Conservation (phyloP, 2,888 invertebrate genomes). For the Shargacucullia verbasci region DNA sequence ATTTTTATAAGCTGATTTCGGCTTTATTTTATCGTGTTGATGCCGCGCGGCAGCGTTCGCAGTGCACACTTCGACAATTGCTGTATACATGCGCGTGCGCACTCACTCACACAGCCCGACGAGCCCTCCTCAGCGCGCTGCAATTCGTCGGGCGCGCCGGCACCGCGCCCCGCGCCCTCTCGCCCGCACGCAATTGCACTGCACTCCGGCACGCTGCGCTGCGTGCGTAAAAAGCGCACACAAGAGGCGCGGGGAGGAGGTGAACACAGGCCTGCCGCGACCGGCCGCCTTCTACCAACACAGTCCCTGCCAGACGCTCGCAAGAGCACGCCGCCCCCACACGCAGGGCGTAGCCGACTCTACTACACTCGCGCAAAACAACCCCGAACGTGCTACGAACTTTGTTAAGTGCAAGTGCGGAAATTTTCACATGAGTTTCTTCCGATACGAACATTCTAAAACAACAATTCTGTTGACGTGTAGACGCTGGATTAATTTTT, state of each 20-base stretch:
- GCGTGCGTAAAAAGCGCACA: conserved; percentile 89
- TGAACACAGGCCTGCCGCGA: conserved; percentile 66
- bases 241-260: conserved; percentile 80
- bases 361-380: conserved; percentile 74
- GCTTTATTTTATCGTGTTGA: conserved; percentile 79
- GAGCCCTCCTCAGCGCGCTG: conserved; percentile 85
- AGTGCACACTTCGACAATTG: conserved; percentile 61
- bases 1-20: conserved; percentile 83
- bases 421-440: conserved; percentile 68
- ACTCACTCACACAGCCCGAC: conserved; percentile 79
- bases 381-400: conserved; percentile 79
- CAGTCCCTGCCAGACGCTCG: conserved; percentile 86
- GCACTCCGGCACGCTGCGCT: conserved; percentile 82
- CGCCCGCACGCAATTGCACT: conserved; percentile 88
- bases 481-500: conserved; percentile 63
- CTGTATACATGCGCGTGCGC: conserved; percentile 71
- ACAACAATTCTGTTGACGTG: conserved; percentile 52
- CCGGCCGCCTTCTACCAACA: conserved; percentile 71
- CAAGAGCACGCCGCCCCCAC: conserved; percentile 86
- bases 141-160: conserved; percentile 84
- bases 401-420: conserved; percentile 80
- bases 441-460: conserved; percentile 56
- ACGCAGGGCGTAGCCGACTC: conserved; percentile 68
- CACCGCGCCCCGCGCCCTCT: conserved; percentile 66
- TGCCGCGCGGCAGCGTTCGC: conserved; percentile 64